These are phyloP conservation scores for Osmerus eperlanus DNA, from an alignment of 2,113 vertebrate species.

Conservation along the genomic window DNA sequence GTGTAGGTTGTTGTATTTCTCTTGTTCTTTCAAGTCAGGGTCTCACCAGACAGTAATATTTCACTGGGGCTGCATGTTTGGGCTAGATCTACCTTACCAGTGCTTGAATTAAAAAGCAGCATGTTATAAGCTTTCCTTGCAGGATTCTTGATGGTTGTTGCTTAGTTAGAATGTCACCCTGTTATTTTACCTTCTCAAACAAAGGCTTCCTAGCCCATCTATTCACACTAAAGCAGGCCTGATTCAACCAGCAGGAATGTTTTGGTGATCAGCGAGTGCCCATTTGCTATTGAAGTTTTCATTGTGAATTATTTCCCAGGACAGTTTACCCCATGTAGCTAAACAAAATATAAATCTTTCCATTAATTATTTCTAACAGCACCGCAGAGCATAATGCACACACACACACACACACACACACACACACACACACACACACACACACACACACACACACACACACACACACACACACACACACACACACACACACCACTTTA, in stretches of 20 bases:
- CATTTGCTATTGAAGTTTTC: background rate
- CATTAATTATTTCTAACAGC: no score
- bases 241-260: slow-evolving; percentile 46
- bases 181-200: slow-evolving; percentile 61
- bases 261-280: slow-evolving; percentile 39
- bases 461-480: no score
- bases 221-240: slow-evolving; percentile 45
- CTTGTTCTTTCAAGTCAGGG: no score
- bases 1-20: no score
- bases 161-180: slow-evolving; percentile 54
- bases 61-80: no score
- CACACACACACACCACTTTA: no score
- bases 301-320: background rate
- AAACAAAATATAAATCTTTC: background rate
- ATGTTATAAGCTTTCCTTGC: slow-evolving; percentile 41
- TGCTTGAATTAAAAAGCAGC: slow-evolving; percentile 45
- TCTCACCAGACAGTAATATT: no score
- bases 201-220: slow-evolving; percentile 48
- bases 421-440: no score
- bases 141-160: slow-evolving; percentile 55
- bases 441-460: no score
- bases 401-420: no score
- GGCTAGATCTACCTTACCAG: no score
- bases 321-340: background rate
- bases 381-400: no score